Evolutionary conservation across 2,888 invertebrate genomes (phyloP), one percentile per base, ranked within the genome.

Genomic region (Himalopsyche anomala): DNA sequence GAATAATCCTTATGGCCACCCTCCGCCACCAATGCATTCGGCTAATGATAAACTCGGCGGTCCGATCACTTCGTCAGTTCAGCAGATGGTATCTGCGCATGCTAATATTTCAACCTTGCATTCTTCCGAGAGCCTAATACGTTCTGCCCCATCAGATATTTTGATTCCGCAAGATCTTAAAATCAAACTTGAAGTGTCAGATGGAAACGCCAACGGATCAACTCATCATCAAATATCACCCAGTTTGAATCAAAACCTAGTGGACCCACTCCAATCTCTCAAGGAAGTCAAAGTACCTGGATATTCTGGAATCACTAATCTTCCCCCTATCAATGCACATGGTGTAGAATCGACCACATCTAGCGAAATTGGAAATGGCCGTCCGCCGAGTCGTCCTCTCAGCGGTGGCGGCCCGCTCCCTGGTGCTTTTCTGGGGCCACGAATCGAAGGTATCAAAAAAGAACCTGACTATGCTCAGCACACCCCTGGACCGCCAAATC

Each of bases 221-320:
- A 84, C 89, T 84, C 88, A 86, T 83, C 54, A 87, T 69, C 88
- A 88, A 83, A 87, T 89, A 80, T 89, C 89, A 28, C 92, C 94
- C 87, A 92, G 93, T 82, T 93, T 93, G 74, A 93, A 94, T 81
- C 94, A 94, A 87, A 91, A 92, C 86, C 92, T 92, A 84, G 91
- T 94, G 42, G 96, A 96, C 92, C 96, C 96, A 4, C 90, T 96
- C 88, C 96, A 96, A 90, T 96, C 96, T 89, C 91, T 96, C 11
- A 96, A 96, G 90, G 96, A 96, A 91, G 96, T 96, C 0, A 96
- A 96, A 93, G 96, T 96, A 11, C 96, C 96, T 62, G 96, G 96
- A 55, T 95, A 95, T 90, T 94, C 95, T 86, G 94, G 94, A 88
- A 92, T 92, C 91, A 91, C 93, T 42, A 92, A 93, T 90, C 92